phyloP scores from a whole-genome alignment of 2,113 vertebrate genomes.

The Corythornis vintsioides region DNA sequence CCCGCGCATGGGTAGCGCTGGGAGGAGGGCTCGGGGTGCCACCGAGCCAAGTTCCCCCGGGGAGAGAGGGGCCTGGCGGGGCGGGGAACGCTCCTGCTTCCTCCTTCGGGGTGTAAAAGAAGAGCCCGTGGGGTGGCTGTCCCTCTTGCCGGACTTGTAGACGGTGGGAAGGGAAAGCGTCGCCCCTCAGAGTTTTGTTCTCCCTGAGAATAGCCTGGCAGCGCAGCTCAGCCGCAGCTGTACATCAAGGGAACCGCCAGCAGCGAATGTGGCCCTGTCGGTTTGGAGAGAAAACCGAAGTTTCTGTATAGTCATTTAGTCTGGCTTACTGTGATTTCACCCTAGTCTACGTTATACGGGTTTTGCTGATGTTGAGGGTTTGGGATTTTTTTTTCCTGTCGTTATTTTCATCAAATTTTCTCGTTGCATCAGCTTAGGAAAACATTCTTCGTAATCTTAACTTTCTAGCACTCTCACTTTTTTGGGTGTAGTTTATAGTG shows the following conservation, averaged over 20 bases:
- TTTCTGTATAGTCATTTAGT: fast-evolving
- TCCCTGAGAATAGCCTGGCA: background rate
- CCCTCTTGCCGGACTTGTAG: fast-evolving
- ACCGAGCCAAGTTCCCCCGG: no score
- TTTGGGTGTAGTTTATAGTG: background rate
- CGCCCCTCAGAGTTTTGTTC: background rate
- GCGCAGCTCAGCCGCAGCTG: fast-evolving
- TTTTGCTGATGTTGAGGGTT: fast-evolving
- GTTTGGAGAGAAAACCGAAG: fast-evolving
- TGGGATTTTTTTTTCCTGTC: background rate
- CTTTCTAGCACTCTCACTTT: background rate
- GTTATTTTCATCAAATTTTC: background rate
- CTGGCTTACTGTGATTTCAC: fast-evolving
- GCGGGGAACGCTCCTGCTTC: no score
- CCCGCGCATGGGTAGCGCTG: background rate
- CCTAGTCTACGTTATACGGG: fast-evolving
- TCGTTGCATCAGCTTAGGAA: background rate
- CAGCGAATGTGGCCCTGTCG: background rate
- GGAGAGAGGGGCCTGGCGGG: no score
- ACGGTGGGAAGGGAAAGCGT: background rate
- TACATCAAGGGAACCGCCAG: no score
- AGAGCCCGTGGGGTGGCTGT: fast-evolving
- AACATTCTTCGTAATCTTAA: background rate
- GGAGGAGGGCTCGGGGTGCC: no score
- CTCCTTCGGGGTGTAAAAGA: no score